Evolutionary conservation across 1,140 invertebrate species (phyloP).

Genomic region (Pectinophora gossypiella): DNA sequence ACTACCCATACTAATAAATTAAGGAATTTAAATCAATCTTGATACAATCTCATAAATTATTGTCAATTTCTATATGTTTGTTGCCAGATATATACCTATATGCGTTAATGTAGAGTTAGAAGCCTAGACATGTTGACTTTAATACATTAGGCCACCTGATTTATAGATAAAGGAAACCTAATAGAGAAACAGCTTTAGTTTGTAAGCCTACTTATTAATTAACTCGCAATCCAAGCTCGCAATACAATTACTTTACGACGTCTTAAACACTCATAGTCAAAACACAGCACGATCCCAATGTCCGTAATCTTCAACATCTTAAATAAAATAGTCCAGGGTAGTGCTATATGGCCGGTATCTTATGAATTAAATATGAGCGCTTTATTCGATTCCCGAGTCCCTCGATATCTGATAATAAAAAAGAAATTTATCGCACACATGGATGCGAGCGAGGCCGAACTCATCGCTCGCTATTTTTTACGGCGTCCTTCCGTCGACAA

Average conservation of each 20-base stretch:
- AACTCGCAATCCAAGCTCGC: too few relatives aligned
- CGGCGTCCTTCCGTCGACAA: conserved; percentile 64
- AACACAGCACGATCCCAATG: conserved; percentile 16
- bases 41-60: neutral
- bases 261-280: neutral
- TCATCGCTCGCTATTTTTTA: conserved; percentile 70
- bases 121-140: too few relatives aligned
- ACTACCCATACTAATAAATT: conserved; percentile 39
- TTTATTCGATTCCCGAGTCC: conserved; percentile 74
- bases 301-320: conserved; percentile 66
- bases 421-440: conserved; percentile 73
- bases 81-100: too few relatives aligned
- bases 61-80: too few relatives aligned
- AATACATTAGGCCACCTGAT: too few relatives aligned
- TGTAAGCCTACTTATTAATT: too few relatives aligned
- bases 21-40: conserved; percentile 35
- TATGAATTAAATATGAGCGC: conserved; percentile 75
- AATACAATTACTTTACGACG: too few relatives aligned
- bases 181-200: too few relatives aligned
- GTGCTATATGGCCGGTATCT: conserved; percentile 70
- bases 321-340: conserved; percentile 70
- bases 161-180: too few relatives aligned
- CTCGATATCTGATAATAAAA: conserved; percentile 76
- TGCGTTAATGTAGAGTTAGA: too few relatives aligned
- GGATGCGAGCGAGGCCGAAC: conserved; percentile 37